phyloP scores from a whole-genome alignment of 2,888 invertebrate species.

The Anthrax anthrax region DNA sequence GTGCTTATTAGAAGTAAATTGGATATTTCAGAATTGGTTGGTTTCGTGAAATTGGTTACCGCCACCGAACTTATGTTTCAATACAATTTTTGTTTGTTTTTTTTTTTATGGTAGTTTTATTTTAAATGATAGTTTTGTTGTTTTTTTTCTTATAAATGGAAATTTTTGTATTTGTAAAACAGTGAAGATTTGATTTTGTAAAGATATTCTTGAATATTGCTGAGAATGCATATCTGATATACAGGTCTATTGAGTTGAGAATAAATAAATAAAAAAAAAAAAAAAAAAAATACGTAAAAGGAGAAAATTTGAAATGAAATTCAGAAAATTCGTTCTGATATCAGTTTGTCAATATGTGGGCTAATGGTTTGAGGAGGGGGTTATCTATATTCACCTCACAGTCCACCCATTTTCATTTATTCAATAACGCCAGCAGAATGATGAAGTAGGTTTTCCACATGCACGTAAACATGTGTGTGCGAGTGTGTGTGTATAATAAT shows the following conservation, averaged over 20 bases:
- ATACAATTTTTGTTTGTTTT: slow-evolving; percentile 1
- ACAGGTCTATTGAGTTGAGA: too few relatives aligned
- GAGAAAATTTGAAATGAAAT: too few relatives aligned
- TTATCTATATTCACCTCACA: neutral
- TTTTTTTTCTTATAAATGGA: neutral
- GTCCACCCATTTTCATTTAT: neutral
- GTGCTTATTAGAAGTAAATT: slow-evolving; percentile 19
- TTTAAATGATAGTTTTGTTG: too few relatives aligned
- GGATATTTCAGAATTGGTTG: slow-evolving; percentile 12
- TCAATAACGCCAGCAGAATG: neutral
- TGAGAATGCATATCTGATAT: neutral
- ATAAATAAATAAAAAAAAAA: too few relatives aligned
- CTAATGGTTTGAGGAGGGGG: too few relatives aligned
- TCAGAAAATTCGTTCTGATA: too few relatives aligned
- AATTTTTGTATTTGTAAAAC: neutral
- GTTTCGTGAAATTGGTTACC: slow-evolving; percentile 13
- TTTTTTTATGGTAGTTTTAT: neutral
- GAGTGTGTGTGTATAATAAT: too few relatives aligned
- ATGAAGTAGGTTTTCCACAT: too few relatives aligned
- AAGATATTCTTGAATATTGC: neutral
- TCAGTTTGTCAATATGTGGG: too few relatives aligned
- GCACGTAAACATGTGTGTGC: too few relatives aligned
- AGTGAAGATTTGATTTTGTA: neutral
- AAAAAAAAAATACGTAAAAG: too few relatives aligned
- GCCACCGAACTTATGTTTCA: neutral